phyloP scores from a whole-genome alignment of 2,888 invertebrate species.

The Oasisia sp. region DNA sequence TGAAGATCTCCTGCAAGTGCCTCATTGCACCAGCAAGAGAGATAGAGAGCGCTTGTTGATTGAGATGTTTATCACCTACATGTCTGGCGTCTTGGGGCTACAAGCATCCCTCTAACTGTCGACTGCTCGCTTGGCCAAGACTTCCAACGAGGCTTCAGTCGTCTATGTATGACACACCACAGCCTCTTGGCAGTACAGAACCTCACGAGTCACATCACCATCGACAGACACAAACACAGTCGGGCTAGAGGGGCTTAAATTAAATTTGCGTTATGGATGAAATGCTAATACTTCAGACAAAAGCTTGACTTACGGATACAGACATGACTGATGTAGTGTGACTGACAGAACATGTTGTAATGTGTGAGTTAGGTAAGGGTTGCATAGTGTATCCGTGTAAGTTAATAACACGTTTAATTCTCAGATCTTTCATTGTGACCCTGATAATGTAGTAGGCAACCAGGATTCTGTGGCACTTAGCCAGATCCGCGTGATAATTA shows the following conservation, averaged over 20 bases:
- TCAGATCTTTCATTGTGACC: not conserved
- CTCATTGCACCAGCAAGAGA: not conserved
- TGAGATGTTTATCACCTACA: not conserved
- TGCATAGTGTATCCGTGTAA: not conserved
- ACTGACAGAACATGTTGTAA: not conserved
- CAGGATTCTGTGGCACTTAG: not conserved
- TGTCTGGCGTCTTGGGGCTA: not conserved
- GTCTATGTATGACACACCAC: not conserved
- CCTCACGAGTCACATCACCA: not conserved
- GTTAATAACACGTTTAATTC: not conserved
- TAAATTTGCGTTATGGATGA: not conserved
- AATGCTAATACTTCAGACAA: not conserved
- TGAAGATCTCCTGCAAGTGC: not conserved
- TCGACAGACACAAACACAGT: not conserved
- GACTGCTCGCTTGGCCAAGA: not conserved
- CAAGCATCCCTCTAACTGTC: not conserved
- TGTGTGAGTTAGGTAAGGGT: not conserved
- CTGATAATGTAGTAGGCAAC: not conserved
- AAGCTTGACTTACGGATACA: not conserved
- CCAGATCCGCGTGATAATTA: not conserved
- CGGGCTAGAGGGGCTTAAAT: not conserved
- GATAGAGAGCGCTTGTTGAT: not conserved
- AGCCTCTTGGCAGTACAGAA: not conserved
- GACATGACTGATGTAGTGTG: not conserved
- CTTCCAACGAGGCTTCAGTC: not conserved